phyloP scores from a whole-genome alignment of 2,797 vertebrate genomes.

The Sphenodon punctatus region DNA sequence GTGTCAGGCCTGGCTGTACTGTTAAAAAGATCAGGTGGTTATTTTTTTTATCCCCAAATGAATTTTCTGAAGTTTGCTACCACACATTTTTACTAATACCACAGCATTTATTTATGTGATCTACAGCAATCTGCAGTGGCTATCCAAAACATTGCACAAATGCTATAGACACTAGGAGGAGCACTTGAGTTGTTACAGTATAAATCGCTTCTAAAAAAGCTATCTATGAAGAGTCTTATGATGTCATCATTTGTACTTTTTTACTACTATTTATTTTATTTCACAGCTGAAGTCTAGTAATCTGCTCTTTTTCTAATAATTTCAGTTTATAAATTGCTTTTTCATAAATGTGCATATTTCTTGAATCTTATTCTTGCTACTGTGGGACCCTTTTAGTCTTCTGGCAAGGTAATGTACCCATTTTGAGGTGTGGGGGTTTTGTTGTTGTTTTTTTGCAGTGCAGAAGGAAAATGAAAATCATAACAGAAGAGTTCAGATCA shows the following conservation, averaged over 20 bases:
- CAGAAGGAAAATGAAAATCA: background rate
- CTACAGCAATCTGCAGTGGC: background rate
- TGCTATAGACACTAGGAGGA: constrained; percentile 48
- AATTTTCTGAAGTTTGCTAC: background rate
- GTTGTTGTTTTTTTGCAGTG: accelerated
- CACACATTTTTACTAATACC: background rate
- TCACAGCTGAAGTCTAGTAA: background rate
- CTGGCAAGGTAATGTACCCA: accelerated
- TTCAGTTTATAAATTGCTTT: background rate
- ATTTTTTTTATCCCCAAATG: background rate
- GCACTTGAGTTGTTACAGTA: constrained; percentile 38
- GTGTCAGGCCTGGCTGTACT: no score
- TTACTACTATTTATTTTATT: background rate
- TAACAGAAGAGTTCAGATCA: accelerated
- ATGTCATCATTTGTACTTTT: background rate
- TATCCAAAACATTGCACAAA: background rate
- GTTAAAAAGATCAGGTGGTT: no score
- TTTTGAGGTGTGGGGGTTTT: accelerated
- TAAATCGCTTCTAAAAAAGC: background rate
- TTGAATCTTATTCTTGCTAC: background rate
- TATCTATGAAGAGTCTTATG: background rate
- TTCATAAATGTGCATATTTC: background rate
- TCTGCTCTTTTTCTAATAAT: background rate
- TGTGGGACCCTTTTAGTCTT: background rate
- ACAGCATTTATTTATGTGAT: background rate